Percentiles rank a stretch among this genome's conserved stretches.
Conservation (phyloP, 64 coral and sea anemone genomes). For the Anthopleura sola region DNA sequence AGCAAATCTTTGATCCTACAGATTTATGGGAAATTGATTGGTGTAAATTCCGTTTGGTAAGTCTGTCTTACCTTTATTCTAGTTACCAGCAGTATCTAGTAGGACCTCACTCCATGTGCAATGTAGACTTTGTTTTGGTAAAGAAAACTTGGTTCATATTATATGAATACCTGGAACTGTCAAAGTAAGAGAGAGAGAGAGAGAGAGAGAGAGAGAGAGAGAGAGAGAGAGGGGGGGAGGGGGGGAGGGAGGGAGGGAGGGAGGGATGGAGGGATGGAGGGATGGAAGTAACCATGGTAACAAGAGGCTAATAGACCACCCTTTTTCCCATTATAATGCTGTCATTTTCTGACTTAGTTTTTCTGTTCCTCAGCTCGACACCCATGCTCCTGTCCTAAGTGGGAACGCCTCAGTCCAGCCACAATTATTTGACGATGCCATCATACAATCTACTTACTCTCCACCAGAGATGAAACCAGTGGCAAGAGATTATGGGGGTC, state of each 20-base stretch:
- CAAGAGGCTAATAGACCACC: too few relatives aligned
- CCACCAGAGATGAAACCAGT: slow-evolving; percentile 52
- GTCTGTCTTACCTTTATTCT: neutral
- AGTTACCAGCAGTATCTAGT: too few relatives aligned
- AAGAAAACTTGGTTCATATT: neutral
- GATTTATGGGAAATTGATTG: slow-evolving; percentile 69
- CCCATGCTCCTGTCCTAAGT: neutral
- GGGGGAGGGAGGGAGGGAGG: too few relatives aligned
- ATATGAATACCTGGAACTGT: too few relatives aligned
- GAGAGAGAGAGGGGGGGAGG: too few relatives aligned
- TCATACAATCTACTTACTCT: slow-evolving; percentile 51
- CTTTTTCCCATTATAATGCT: too few relatives aligned
- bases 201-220: too few relatives aligned
- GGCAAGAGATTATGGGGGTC: slow-evolving; percentile 63
- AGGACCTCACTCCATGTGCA: neutral
- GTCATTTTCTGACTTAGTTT: neutral
- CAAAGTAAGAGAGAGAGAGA: too few relatives aligned
- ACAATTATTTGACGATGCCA: slow-evolving; percentile 35
- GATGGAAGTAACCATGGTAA: too few relatives aligned
- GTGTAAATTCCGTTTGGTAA: slow-evolving; percentile 85
- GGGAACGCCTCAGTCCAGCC: neutral
- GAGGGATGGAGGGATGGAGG: too few relatives aligned
- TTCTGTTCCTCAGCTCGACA: slow-evolving; percentile 38
- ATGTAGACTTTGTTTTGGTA: neutral
- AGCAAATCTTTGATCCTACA: slow-evolving; percentile 32